Evolutionary conservation across 2,888 invertebrate genomes (phyloP).

Genomic region (Tetrapedia diversipes): DNA sequence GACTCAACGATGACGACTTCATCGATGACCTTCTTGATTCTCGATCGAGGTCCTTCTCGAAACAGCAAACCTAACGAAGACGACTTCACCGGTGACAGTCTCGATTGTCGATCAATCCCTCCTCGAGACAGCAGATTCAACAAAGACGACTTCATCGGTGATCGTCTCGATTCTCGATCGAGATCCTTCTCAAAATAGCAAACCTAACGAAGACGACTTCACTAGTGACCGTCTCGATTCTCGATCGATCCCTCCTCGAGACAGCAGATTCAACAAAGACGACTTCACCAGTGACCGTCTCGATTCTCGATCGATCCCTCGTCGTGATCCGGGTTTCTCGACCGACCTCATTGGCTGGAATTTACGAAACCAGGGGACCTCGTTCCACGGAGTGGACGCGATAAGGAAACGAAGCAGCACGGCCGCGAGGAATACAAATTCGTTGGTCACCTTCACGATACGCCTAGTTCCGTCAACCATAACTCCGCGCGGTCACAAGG

Average conservation of each 20-base stretch:
- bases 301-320: conserved; percentile 18
- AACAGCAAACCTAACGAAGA: background rate
- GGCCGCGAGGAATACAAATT: conserved; percentile 46
- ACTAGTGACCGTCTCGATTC: background rate
- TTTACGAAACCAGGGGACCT: conserved; percentile 27
- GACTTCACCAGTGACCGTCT: background rate
- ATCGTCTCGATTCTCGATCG: background rate
- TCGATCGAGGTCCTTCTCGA: background rate
- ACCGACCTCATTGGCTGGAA: conserved; percentile 14
- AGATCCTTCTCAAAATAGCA: background rate
- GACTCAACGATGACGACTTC: rapidly evolving
- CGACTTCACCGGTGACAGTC: background rate
- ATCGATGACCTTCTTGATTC: background rate
- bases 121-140: background rate
- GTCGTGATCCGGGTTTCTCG: background rate
- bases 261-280: background rate
- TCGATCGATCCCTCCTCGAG: background rate
- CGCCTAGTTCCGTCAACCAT: conserved; percentile 26
- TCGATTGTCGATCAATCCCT: background rate
- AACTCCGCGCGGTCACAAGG: conserved; percentile 29
- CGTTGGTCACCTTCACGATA: conserved; percentile 32
- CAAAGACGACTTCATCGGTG: background rate
- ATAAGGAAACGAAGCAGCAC: conserved; percentile 35
- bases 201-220: rapidly evolving
- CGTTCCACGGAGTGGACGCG: conserved; percentile 28